A percentile compares a stretch with the other conserved stretches of the same genome.
Conservation (phyloP, 2,797 vertebrate genomes). For the Sus cebifrons region DNA sequence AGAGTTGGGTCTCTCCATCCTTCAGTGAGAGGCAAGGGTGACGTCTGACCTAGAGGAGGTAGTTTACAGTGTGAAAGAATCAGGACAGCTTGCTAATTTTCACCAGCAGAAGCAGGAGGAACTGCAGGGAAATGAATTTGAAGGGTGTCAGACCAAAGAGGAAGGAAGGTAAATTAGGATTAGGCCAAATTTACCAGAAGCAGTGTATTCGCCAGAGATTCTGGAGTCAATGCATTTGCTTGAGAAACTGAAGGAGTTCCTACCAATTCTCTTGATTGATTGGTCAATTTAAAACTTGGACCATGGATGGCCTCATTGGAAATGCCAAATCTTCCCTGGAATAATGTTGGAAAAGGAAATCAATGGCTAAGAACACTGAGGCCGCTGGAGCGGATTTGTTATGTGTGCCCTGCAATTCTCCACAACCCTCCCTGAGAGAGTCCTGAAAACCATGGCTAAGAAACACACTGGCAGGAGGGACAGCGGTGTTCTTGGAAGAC, state of each 20-base stretch:
- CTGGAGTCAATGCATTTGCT: background rate
- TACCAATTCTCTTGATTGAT: background rate
- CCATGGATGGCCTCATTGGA: background rate
- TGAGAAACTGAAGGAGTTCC: background rate
- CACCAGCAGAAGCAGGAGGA: constrained; percentile 47
- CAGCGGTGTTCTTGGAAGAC: background rate
- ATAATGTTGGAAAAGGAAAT: background rate
- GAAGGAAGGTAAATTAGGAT: background rate
- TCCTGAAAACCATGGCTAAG: accelerated
- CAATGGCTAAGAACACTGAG: background rate
- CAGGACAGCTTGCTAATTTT: constrained; percentile 59
- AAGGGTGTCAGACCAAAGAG: constrained; percentile 52
- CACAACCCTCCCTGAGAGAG: accelerated
- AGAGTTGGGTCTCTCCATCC: accelerated
- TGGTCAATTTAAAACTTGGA: background rate
- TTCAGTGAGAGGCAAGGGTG: accelerated
- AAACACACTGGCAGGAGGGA: background rate
- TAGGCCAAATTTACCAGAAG: background rate
- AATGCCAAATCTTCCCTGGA: background rate
- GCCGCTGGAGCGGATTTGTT: accelerated
- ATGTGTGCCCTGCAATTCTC: accelerated
- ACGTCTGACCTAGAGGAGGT: background rate
- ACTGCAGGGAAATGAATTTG: background rate
- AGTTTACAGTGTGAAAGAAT: too few species aligned
- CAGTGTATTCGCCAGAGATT: background rate